Evolutionary conservation across 2,888 invertebrate genomes (phyloP), one percentile per base, ranked within the genome.

Genomic region (Chromoteleia sp.): DNA sequence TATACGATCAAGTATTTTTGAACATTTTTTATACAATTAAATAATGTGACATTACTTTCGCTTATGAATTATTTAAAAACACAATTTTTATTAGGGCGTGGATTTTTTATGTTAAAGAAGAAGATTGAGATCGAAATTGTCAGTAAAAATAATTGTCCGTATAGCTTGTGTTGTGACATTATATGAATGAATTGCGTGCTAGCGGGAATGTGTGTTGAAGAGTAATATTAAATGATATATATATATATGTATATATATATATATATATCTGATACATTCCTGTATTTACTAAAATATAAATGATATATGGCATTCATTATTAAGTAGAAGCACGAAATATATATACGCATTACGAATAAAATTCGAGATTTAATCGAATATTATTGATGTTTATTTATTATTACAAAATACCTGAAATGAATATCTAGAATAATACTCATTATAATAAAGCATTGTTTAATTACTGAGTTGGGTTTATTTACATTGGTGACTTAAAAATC

Each of bases 271-370:
- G 59, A 74, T 67, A 79, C 79, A 79, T 79, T 79, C 79, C 73
- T 79, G 79, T 79, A 79, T 79, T 79, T 73, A 67, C 52, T 45
- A 61, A 56, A 54, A 74, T 67, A 39, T 76, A 52, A 59, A 68
- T 67, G 65, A 75, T 75, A 70, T 70, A 78, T 63, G 78, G 58
- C 65, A 71, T 78, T 78, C 65, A 71, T 78, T 78, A 78, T 71
- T 48, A 56, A 71, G 77, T 77, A 70, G 77, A 77, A 63, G 36
- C 68, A 77, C 56, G 56, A 63, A 41, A 61, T 70, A 71, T 78
- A 78, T 71, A 78, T 21, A 54, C 29, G 68, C 68, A 68, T 59
- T 48, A 65, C 10, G 21, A 74, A 63, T 74, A 63, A 61, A 74
- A 74, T 41, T 74, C 33, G 36, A 59, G 19, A 10, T 54, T 74